Conservation (phyloP, 2,888 invertebrate genomes). For the Lasioglossum calceatum region DNA sequence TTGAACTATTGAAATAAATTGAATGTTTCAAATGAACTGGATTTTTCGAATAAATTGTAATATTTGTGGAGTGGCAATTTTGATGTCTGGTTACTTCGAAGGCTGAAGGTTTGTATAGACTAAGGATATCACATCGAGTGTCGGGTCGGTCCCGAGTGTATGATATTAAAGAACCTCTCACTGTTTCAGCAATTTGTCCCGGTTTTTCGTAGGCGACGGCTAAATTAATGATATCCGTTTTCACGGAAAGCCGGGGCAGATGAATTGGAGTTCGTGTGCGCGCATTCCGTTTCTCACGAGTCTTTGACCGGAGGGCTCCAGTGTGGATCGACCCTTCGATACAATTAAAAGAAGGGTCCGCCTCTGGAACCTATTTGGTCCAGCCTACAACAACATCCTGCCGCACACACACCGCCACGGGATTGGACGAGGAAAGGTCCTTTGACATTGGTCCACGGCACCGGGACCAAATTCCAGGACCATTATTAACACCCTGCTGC, state of each 20-base stretch:
- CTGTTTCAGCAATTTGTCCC: conserved; percentile 37
- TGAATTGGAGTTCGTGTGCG: conserved; percentile 41
- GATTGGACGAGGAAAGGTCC: conserved; percentile 76
- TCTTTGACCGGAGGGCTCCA: conserved; percentile 36
- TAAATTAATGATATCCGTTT: conserved; percentile 51
- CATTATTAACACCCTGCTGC: conserved; percentile 77
- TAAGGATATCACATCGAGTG: background rate
- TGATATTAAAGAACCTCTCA: background rate
- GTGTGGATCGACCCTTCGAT: conserved; percentile 67
- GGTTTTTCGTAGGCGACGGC: conserved; percentile 25
- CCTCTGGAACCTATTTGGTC: conserved; percentile 77
- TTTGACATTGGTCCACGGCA: conserved; percentile 72
- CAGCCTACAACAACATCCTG: conserved; percentile 75
- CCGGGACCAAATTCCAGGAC: conserved; percentile 56
- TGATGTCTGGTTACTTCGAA: background rate
- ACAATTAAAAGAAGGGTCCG: conserved; percentile 78
- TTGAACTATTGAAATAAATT: too few relatives aligned
- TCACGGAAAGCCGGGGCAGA: conserved; percentile 34
- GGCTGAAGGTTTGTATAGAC: background rate
- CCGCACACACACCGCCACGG: conserved; percentile 59
- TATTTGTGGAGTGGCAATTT: background rate
- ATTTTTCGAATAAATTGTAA: too few relatives aligned
- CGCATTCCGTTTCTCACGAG: conserved; percentile 65
- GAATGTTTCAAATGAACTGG: too few relatives aligned
- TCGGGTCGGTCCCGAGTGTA: background rate